A percentile compares a stretch with the other conserved stretches of the same genome.
phyloP scores from a whole-genome alignment of 2,113 vertebrate genomes.

The Forbesichthys papilliferus region DNA sequence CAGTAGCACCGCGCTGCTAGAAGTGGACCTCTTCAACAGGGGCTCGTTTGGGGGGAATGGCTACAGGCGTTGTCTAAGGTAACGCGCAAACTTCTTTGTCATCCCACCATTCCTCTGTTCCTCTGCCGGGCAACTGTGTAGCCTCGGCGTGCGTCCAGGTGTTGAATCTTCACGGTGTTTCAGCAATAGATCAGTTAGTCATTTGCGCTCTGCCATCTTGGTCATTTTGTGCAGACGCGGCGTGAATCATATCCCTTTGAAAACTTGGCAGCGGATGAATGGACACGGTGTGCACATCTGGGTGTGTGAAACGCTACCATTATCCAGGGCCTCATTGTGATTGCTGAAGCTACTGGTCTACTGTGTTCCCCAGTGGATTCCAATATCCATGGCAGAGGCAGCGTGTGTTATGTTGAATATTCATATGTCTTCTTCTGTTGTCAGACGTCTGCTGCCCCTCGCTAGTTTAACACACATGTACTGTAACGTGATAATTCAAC shows the following conservation, averaged over 20 bases:
- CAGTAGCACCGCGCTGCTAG: conserved; percentile 65
- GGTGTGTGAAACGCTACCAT: conserved; percentile 38
- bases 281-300: conserved; percentile 10
- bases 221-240: conserved; percentile 39
- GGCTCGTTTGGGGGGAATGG: conserved; percentile 64
- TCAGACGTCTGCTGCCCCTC: conserved; percentile 7
- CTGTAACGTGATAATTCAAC: conserved; percentile 36
- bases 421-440: conserved; percentile 1
- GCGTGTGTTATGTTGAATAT: conserved; percentile 51
- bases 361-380: conserved; percentile 53
- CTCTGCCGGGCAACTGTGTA: not conserved
- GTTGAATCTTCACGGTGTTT: conserved; percentile 8
- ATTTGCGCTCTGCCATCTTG: conserved; percentile 5
- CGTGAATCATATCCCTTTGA: conserved; percentile 41
- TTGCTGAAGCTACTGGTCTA: conserved; percentile 53
- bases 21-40: conserved; percentile 68
- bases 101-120: conserved; percentile 4
- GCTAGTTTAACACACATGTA: conserved; percentile 49
- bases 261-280: conserved; percentile 53
- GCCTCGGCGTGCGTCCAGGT: not conserved
- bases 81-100: conserved; percentile 59
- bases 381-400: conserved; percentile 50
- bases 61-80: conserved; percentile 58
- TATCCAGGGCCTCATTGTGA: conserved; percentile 59
- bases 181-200: not conserved